Conservation (phyloP, 2,888 invertebrate genomes). For the Crossocerus cetratus region DNA sequence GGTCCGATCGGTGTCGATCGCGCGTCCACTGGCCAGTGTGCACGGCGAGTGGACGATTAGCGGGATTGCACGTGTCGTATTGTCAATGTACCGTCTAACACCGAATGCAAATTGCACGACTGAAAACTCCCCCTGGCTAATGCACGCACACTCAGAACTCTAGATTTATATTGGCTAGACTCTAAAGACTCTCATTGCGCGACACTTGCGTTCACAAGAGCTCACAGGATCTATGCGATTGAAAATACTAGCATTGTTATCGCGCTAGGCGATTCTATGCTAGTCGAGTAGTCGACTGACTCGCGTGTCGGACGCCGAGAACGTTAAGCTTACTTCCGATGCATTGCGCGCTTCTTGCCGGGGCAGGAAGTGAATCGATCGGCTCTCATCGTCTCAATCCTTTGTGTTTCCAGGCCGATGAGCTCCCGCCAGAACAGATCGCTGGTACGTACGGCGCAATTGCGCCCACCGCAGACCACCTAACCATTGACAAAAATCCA, state of each 20-base stretch:
- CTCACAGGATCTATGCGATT: slow-evolving; percentile 6
- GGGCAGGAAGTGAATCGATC: neutral
- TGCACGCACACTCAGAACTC: too few relatives aligned
- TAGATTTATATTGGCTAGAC: too few relatives aligned
- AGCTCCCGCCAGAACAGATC: slow-evolving; percentile 94
- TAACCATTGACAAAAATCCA: too few relatives aligned
- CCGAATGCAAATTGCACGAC: too few relatives aligned
- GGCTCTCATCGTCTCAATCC: slow-evolving; percentile 33
- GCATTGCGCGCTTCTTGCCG: neutral
- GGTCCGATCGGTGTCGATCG: too few relatives aligned
- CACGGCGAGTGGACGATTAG: too few relatives aligned
- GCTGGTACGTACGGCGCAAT: slow-evolving; percentile 90
- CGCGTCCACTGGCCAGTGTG: too few relatives aligned
- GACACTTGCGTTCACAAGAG: neutral
- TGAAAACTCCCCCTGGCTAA: too few relatives aligned
- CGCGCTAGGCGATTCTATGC: neutral
- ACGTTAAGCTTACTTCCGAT: neutral
- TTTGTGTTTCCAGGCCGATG: slow-evolving; percentile 85
- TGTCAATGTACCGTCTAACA: too few relatives aligned
- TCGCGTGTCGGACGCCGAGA: neutral
- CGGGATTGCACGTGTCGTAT: too few relatives aligned
- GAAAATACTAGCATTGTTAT: neutral
- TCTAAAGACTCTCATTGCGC: neutral
- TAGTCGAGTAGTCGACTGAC: too few relatives aligned
- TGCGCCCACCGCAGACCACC: too few relatives aligned